These are phyloP conservation scores for Tenebrosternarchus preto DNA, from an alignment of 2,113 vertebrate species.

Conservation along the genomic window DNA sequence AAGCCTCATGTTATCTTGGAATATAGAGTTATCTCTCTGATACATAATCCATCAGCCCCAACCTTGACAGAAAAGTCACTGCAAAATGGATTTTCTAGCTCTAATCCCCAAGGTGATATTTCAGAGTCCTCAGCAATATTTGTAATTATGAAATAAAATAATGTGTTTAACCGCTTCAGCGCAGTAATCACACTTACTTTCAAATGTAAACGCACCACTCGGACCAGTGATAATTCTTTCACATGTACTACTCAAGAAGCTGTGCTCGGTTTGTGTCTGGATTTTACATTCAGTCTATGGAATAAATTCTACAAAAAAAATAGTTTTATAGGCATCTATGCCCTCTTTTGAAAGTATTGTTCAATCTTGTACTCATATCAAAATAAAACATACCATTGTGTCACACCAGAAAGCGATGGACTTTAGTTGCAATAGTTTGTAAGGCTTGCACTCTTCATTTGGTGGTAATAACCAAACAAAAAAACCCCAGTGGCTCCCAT, in stretches of 20 bases:
- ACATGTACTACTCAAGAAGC: too few relatives aligned
- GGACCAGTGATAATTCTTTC: too few relatives aligned
- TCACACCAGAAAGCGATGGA: background rate
- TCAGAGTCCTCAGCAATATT: conserved; percentile 22
- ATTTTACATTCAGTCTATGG: too few relatives aligned
- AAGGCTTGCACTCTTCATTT: background rate
- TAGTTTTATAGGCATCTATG: too few relatives aligned
- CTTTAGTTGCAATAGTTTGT: background rate
- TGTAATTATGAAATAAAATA: conserved; percentile 33
- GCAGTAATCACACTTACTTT: conserved; percentile 4
- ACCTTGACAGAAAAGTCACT: conserved; percentile 37
- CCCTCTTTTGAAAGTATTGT: too few relatives aligned
- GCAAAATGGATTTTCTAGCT: conserved; percentile 36
- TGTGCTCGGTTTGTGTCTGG: too few relatives aligned
- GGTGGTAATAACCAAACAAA: too few relatives aligned
- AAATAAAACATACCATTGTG: background rate
- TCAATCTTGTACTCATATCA: too few relatives aligned
- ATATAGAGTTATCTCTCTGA: conserved; percentile 44
- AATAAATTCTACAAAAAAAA: too few relatives aligned
- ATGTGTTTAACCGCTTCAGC: conserved; percentile 28
- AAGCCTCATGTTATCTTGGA: conserved; percentile 21
- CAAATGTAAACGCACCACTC: background rate
- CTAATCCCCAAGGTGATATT: conserved; percentile 21
- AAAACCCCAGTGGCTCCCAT: too few relatives aligned
- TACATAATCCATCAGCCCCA: conserved; percentile 42